Percentiles rank a stretch among this genome's conserved stretches.
phyloP scores from a whole-genome alignment of 2,888 invertebrate genomes.

The Ormyrus thymus region DNA sequence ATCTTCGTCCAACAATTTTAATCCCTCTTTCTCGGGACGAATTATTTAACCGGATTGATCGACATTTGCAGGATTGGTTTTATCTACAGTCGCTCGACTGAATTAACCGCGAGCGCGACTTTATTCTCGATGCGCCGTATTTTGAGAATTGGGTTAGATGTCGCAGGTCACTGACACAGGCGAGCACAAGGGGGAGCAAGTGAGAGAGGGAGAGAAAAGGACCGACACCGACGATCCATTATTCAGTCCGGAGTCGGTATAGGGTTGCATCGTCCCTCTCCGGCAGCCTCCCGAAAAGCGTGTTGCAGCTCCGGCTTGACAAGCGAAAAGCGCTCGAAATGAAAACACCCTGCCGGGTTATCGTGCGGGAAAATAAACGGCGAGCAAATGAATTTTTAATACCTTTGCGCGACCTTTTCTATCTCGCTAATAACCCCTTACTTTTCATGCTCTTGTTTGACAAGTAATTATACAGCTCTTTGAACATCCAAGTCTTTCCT shows the following conservation, averaged over 20 bases:
- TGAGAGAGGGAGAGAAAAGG: neutral
- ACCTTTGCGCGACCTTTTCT: no score
- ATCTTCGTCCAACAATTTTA: neutral
- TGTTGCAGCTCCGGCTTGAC: no score
- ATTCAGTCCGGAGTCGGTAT: conserved; percentile 3
- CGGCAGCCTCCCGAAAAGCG: no score
- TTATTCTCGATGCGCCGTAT: neutral
- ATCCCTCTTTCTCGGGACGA: neutral
- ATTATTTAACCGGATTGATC: conserved; percentile 4
- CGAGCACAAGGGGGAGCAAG: neutral
- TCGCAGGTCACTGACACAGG: neutral
- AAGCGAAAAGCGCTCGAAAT: no score
- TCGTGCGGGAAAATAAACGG: no score
- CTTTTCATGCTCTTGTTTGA: no score
- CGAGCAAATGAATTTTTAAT: no score
- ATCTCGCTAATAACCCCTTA: no score
- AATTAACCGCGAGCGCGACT: conserved; percentile 2
- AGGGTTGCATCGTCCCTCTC: neutral
- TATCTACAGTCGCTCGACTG: neutral
- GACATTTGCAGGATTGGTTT: neutral
- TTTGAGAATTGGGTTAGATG: conserved; percentile 23
- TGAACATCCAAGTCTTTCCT: no score
- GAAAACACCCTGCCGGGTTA: no score
- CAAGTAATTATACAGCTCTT: no score
- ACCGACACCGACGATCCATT: conserved; percentile 2